Base-by-base conservation (phyloP, 2,888 invertebrate species). In the Calameuta idolon region DNA sequence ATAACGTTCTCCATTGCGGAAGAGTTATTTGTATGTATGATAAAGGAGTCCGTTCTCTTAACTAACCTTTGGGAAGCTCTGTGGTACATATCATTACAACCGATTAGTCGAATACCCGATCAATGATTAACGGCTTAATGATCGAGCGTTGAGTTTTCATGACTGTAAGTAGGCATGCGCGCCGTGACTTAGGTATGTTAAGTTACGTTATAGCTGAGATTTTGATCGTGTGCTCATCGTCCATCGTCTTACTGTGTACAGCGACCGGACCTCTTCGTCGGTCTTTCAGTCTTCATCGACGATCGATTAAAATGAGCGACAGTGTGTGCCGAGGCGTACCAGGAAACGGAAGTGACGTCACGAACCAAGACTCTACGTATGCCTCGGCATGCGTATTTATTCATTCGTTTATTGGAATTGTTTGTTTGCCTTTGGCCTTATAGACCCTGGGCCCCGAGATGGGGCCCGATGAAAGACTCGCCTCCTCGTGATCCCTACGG, bases 301-400 rank as follows among this genome's bases (percentile, higher is more conserved):
- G 81, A 81, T 81, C 84, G 86, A 89, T 88, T 89, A 85, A 88
- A 87, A 88, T 87, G 87, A 87, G 83, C 86, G 87, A 83, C 87
- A 83, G 84, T 84, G 82, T 85, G 84, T 85, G 79, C 80, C 79
- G 81, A 79, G 77, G 79, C 82, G 82, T 83, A 87, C 87, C 87
- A 87, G 88, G 87, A 89, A 90, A 88, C 90, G 90, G 90, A 90
- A 89, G 87, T 90, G 88, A 89, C 89, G 88, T 89, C 88, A 89
- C 80, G 77, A 75, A 77, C 82, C 79, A 82, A 83, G 34, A 83
- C 79, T 81, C 81, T 80, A 79, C 80, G 83, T 75, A 78, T 82
- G 81, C 81, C 82, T 81, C 79, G 79, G 78, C 83, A 82, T 79
- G 82, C 85, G 83, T 84, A 85, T 86, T 85, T 83, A 85, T 87